A percentile compares a stretch with the other conserved stretches of the same genome.
These are phyloP conservation scores for Peucedramus taeniatus DNA, from an alignment of 2,113 vertebrate genomes.

Conservation along the genomic window DNA sequence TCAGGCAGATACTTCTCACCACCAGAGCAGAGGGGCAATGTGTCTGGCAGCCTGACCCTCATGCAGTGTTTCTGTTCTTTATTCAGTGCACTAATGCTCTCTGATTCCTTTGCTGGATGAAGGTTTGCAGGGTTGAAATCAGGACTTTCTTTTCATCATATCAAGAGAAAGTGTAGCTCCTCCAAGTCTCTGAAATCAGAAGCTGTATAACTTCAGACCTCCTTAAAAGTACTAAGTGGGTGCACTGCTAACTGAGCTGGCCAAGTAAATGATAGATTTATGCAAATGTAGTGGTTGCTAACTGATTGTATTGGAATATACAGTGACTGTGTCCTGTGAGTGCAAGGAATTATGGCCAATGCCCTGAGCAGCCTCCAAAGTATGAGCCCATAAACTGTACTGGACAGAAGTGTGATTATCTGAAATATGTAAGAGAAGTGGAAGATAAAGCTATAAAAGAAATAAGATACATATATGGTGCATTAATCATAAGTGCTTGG, in stretches of 20 bases:
- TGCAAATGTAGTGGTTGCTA: neutral
- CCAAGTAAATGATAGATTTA: neutral
- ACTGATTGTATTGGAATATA: neutral
- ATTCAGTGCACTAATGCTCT: neutral
- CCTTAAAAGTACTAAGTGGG: neutral
- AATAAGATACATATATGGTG: neutral
- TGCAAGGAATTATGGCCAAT: neutral
- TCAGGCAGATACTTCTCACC: neutral
- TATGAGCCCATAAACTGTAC: neutral
- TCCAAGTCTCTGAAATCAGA: neutral
- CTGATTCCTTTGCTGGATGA: neutral
- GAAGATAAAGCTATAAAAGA: neutral
- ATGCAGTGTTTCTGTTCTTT: neutral
- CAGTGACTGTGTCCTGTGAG: neutral
- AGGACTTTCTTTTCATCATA: neutral
- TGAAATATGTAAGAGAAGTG: neutral
- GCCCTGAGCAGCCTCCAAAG: neutral
- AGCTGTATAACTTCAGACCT: neutral
- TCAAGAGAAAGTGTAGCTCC: neutral
- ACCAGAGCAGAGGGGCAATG: neutral
- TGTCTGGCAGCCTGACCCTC: neutral
- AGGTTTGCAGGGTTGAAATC: neutral
- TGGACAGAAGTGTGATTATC: neutral
- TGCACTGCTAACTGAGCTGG: neutral
- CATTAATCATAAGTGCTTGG: neutral